phyloP scores from a whole-genome alignment of 2,888 invertebrate genomes.

The Torymus aiolomorphi region DNA sequence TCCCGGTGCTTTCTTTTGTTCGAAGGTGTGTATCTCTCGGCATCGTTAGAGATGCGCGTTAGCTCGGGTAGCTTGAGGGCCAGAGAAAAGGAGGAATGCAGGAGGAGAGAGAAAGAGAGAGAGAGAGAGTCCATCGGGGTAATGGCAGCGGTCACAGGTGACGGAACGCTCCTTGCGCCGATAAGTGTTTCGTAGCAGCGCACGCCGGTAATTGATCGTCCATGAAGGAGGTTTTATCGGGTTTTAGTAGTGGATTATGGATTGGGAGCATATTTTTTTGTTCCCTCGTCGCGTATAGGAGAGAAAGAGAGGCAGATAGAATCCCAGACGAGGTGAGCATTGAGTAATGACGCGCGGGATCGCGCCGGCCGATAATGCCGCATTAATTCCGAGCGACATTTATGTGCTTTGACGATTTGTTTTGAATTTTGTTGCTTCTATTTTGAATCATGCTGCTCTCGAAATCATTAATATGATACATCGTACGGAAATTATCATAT shows the following conservation, averaged over 20 bases:
- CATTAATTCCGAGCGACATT: no score
- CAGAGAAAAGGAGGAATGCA: background rate
- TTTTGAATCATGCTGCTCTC: no score
- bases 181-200: slow-evolving; percentile 41
- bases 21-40: background rate
- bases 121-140: slow-evolving; percentile 9
- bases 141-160: slow-evolving; percentile 51
- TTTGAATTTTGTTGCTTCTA: no score
- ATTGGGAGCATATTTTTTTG: slow-evolving; percentile 14
- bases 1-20: slow-evolving; percentile 34
- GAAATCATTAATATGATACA: no score
- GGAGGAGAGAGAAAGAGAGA: background rate
- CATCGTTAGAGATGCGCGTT: no score
- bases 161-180: slow-evolving; percentile 44
- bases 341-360: no score
- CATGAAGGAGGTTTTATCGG: slow-evolving; percentile 29
- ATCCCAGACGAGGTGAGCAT: no score
- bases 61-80: background rate
- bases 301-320: no score
- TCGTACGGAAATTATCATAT: no score
- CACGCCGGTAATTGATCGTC: slow-evolving; percentile 34
- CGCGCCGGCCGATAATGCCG: background rate
- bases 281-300: background rate
- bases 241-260: slow-evolving; percentile 13
- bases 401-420: no score